These are phyloP conservation scores for Phalacrocorax pelagicus DNA, from an alignment of 2,113 vertebrate species.

Conservation along the genomic window DNA sequence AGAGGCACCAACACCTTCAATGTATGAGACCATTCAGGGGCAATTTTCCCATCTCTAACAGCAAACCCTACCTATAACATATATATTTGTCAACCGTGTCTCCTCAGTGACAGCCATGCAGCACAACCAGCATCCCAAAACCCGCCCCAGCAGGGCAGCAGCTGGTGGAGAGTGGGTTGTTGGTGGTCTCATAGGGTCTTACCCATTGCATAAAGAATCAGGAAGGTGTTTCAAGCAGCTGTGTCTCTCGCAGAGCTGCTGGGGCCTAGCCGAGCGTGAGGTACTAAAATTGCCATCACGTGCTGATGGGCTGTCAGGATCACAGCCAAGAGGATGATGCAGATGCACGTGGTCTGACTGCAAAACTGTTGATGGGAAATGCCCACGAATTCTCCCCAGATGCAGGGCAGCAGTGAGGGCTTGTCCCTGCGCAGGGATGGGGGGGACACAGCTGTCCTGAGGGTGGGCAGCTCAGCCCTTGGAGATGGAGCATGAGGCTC, in stretches of 20 bases:
- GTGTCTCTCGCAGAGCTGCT: not conserved
- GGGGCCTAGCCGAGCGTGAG: not conserved
- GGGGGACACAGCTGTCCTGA: not conserved
- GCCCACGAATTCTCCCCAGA: too few species aligned
- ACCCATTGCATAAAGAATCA: not conserved
- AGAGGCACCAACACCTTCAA: not conserved
- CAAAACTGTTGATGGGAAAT: not conserved
- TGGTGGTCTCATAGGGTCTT: not conserved
- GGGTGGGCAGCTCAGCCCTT: not conserved
- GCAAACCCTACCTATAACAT: not conserved
- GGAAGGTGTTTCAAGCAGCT: not conserved
- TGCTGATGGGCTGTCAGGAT: too few species aligned
- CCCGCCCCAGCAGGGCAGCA: not conserved
- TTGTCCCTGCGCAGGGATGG: not conserved
- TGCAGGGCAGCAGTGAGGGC: not conserved
- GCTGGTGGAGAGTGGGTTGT: not conserved
- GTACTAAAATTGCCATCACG: fast-evolving
- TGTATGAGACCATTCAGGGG: too few species aligned
- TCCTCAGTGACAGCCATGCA: not conserved
- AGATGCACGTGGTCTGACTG: not conserved
- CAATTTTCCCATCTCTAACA: not conserved
- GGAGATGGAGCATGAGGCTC: not conserved
- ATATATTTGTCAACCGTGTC: fast-evolving
- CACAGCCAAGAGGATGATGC: not conserved
- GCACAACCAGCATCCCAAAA: not conserved